phyloP scores from a whole-genome alignment of 2,888 invertebrate genomes.

The Cantharis flavilabris region DNA sequence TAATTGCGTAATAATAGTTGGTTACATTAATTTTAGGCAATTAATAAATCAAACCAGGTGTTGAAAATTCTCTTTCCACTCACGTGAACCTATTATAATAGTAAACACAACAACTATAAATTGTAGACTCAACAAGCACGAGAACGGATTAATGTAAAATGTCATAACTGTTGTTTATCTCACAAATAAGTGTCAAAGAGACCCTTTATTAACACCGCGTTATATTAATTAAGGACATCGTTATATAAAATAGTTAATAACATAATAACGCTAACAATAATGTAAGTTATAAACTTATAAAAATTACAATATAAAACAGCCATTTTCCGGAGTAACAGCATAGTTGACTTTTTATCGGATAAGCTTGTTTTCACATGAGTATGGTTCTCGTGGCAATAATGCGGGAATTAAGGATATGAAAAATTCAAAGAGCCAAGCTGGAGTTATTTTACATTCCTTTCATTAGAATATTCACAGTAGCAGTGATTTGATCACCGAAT shows the following conservation, averaged over 20 bases:
- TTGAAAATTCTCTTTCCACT: not conserved
- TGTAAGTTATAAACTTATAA: not conserved
- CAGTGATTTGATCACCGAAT: too few relatives aligned
- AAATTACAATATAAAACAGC: not conserved
- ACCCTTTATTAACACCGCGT: not conserved
- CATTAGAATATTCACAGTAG: too few relatives aligned
- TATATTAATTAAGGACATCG: not conserved
- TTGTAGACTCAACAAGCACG: not conserved
- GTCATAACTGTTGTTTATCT: not conserved
- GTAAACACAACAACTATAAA: not conserved
- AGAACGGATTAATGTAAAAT: not conserved
- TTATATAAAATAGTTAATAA: not conserved
- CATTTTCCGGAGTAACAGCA: not conserved
- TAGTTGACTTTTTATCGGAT: not conserved
- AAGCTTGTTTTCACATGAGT: not conserved
- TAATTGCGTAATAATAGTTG: not conserved
- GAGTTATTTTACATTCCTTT: not conserved
- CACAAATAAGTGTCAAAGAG: not conserved
- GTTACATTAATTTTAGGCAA: not conserved
- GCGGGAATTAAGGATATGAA: not conserved
- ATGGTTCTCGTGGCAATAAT: not conserved
- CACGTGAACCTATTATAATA: not conserved
- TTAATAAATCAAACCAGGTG: not conserved
- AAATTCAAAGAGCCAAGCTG: not conserved
- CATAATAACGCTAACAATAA: not conserved